Base-by-base conservation (phyloP, 2,113 vertebrate species). In the Nicator chloris region DNA sequence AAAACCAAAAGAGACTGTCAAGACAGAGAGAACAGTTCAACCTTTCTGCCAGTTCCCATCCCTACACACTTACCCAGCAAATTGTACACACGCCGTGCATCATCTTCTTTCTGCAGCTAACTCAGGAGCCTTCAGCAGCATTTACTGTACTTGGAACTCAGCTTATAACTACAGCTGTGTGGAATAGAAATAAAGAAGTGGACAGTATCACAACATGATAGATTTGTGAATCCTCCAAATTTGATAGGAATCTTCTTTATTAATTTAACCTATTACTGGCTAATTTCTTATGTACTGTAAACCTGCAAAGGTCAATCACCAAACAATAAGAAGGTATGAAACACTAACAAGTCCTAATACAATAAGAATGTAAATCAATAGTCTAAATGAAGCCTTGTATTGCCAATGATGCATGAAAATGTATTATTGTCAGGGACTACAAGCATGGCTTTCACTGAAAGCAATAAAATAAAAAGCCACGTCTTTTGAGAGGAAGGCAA, bases 351-450 rank as follows among this genome's bases (percentile, higher is more conserved):
- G 88, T 86, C 82, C 68, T 91, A 94, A 96, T 80, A 94, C 53
- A 86, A 18, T 59, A 73, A 90, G 88, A 94, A 84, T 31, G 91
- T 90, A 97, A 93, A 97, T 96, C 90, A 93, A 97, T 93, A 96
- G 47, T 9, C 68, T 86, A 93, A 82, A 96, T 75, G 83, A 96
- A 87, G 68, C 59, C 57, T 90, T 96, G 64, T 71, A 77, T 84
- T 94, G 89, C 82, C 86, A 94, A 30, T 56, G 86, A 95, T 86
- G 90, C 94, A 96, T 96, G 88, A 94, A 96, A 97, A 82, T 70
- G 57, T 87, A 61, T 95, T 92, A 89, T 78, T 96, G 90, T 88
- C 86, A 86, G 54, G 53, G 71, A 60, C 63, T 95, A 54, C 57
- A 73, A 79, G 51, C 65, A 31, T 10, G 83, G 78, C n/a, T 71